A percentile compares a stretch with the other conserved stretches of the same genome.
phyloP scores from a whole-genome alignment of 2,888 invertebrate genomes.

The Stegophylla sp. region DNA sequence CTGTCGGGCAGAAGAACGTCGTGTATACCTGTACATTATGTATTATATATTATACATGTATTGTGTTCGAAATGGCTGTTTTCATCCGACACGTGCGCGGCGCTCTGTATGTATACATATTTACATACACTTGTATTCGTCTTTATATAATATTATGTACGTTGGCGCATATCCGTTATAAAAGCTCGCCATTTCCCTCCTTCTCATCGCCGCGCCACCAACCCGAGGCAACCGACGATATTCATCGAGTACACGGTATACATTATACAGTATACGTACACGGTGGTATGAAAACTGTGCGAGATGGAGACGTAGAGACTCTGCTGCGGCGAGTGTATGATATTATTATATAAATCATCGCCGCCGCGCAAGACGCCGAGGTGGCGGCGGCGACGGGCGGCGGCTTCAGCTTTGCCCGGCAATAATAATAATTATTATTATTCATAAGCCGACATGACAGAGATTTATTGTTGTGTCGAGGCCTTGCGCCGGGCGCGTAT shows the following conservation, averaged over 20 bases:
- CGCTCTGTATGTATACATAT: neutral
- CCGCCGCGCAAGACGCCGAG: neutral
- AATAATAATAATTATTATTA: slow-evolving; percentile 29
- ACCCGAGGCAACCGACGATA: neutral
- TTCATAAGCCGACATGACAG: slow-evolving; percentile 35
- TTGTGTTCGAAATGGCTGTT: neutral
- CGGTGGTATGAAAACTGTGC: neutral
- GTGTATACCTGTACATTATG: too few species aligned
- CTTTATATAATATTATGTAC: neutral
- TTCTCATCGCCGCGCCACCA: too few species aligned
- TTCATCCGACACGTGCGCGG: slow-evolving; percentile 1
- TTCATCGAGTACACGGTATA: neutral
- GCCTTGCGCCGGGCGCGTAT: neutral
- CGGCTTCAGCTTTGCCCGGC: neutral
- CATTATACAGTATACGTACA: neutral
- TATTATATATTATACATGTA: too few species aligned
- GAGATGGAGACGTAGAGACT: too few species aligned
- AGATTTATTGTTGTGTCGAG: slow-evolving; percentile 29
- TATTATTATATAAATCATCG: slow-evolving; percentile 33
- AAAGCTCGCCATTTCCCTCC: neutral
- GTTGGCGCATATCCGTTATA: neutral
- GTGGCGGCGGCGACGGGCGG: neutral
- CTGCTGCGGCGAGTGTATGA: neutral
- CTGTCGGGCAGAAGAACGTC: too few species aligned
- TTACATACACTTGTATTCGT: neutral